A percentile compares a stretch with the other conserved stretches of the same genome.
Evolutionary conservation across 2,888 invertebrate genomes (phyloP).

Genomic region (Saturnia japonica): DNA sequence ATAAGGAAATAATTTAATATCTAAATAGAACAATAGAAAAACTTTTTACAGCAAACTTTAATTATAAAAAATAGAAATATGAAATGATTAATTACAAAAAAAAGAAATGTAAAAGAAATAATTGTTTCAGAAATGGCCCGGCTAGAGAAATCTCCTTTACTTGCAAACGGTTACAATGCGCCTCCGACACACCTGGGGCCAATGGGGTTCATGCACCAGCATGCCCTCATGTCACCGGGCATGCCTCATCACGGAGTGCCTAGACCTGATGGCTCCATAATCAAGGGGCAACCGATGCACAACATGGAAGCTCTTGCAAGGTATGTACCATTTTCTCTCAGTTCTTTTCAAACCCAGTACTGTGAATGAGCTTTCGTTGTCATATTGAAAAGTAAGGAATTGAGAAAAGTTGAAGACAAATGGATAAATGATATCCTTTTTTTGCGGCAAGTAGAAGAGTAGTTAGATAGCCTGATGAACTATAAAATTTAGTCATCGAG

Average conservation of each 20-base stretch:
- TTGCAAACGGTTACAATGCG: slow-evolving; percentile 97
- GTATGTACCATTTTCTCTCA: slow-evolving; percentile 61
- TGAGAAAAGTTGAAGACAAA: neutral
- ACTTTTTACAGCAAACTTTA: neutral
- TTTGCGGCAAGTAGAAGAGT: no score
- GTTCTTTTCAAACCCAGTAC: neutral
- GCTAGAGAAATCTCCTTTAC: slow-evolving; percentile 94
- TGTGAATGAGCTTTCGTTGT: neutral
- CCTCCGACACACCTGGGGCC: slow-evolving; percentile 95
- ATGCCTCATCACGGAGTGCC: slow-evolving; percentile 92
- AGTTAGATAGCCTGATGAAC: neutral
- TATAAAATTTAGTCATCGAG: neutral
- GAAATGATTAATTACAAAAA: neutral
- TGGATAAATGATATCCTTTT: neutral
- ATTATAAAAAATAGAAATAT: neutral
- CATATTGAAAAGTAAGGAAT: neutral
- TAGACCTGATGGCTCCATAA: slow-evolving; percentile 90
- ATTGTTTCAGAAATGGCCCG: slow-evolving; percentile 89
- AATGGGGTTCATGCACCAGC: slow-evolving; percentile 97
- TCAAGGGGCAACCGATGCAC: slow-evolving; percentile 92
- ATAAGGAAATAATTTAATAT: neutral
- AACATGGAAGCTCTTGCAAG: slow-evolving; percentile 95
- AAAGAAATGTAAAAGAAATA: neutral
- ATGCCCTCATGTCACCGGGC: slow-evolving; percentile 94
- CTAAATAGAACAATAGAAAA: neutral